Conservation (phyloP, 2,888 invertebrate genomes). For the Eilema sororculum region DNA sequence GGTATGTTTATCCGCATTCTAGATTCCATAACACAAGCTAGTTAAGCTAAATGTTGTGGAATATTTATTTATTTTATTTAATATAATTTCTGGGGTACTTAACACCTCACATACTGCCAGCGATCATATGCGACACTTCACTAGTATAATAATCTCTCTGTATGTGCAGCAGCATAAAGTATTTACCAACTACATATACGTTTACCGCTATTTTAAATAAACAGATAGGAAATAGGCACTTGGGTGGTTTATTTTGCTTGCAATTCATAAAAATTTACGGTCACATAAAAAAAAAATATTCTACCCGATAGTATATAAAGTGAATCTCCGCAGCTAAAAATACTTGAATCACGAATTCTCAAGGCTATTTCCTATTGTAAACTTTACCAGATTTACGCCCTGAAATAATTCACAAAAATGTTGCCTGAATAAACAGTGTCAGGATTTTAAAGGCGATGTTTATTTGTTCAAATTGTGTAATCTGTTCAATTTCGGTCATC, state of each 20-base stretch:
- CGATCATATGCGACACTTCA: no score
- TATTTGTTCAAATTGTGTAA: not conserved
- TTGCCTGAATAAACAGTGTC: conserved; percentile 3
- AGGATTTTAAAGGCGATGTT: not conserved
- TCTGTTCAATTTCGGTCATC: not conserved
- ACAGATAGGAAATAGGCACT: not conserved
- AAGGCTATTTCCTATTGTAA: not conserved
- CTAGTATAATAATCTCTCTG: no score
- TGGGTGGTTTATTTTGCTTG: not conserved
- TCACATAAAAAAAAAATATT: not conserved
- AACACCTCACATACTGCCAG: no score
- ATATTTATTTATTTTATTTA: no score
- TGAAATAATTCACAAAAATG: conserved; percentile 1
- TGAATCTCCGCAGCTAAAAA: not conserved
- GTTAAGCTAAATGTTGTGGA: no score
- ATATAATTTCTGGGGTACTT: no score
- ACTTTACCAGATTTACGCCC: not conserved
- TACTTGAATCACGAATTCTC: not conserved
- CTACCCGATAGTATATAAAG: not conserved
- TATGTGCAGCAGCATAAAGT: not conserved
- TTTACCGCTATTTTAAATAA: not conserved
- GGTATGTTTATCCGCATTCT: no score
- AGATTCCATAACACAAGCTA: no score
- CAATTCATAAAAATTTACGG: not conserved
- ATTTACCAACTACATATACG: not conserved